Percentiles rank a stretch among this genome's conserved stretches.
Conservation (phyloP, 1,140 invertebrate genomes). For the Scylla paramamosain region DNA sequence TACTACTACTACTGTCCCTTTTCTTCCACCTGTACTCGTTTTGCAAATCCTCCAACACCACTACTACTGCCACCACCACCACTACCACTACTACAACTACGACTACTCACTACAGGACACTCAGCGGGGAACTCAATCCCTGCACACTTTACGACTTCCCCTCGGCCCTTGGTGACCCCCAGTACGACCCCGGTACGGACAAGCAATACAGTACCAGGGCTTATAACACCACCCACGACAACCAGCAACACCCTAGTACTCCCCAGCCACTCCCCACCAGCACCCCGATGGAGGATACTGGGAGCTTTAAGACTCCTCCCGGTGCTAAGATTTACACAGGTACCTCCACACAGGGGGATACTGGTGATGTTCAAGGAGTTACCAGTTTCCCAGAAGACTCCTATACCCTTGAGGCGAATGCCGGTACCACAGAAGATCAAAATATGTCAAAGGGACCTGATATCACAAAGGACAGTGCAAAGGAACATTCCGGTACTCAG, state of each 20-base stretch:
- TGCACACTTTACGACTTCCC: slow-evolving; percentile 37
- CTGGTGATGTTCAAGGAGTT: neutral
- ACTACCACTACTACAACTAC: neutral
- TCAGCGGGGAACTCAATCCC: neutral
- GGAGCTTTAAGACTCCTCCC: neutral
- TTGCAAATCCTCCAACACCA: neutral
- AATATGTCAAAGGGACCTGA: too few species aligned
- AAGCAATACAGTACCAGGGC: neutral
- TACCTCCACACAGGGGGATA: neutral
- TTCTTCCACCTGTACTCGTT: neutral
- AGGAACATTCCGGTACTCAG: too few species aligned
- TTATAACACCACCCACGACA: neutral
- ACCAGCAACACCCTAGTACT: neutral
- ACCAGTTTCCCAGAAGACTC: neutral
- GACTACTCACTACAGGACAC: neutral
- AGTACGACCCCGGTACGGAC: neutral
- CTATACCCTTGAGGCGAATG: neutral
- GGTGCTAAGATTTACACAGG: neutral
- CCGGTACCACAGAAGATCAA: neutral
- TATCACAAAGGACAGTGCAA: too few species aligned
- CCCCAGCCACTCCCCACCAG: neutral
- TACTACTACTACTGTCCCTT: neutral
- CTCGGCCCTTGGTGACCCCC: neutral
- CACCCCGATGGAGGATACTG: neutral
- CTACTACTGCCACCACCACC: neutral